A percentile compares a stretch with the other conserved stretches of the same genome.
Conservation (phyloP, 1,140 invertebrate genomes). For the Sarcophaga peregrina region DNA sequence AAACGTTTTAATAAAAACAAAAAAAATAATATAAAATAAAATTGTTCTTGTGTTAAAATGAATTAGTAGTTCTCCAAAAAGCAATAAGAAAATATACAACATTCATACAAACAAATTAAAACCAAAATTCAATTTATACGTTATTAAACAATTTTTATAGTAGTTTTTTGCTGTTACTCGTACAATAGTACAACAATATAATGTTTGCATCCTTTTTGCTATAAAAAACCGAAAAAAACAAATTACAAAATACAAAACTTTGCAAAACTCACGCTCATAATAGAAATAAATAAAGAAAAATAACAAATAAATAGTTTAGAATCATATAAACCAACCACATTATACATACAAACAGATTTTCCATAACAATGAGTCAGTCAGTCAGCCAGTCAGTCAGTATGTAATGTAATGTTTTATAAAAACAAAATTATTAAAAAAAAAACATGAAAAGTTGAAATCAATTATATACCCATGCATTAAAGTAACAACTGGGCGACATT, state of each 20-base stretch:
- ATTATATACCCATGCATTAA: conserved; percentile 11
- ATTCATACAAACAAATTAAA: background rate
- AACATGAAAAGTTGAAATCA: conserved; percentile 18
- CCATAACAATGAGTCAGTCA: conserved; percentile 30
- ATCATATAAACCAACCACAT: background rate
- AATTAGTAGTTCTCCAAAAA: conserved; percentile 8
- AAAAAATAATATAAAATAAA: background rate
- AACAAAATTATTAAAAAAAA: background rate
- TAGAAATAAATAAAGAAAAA: background rate
- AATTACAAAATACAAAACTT: background rate
- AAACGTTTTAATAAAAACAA: background rate
- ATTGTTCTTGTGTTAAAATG: background rate
- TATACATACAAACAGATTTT: background rate
- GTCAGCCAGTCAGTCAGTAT: conserved; percentile 7
- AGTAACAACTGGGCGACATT: conserved; percentile 12
- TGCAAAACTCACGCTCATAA: background rate
- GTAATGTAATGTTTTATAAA: conserved; percentile 5
- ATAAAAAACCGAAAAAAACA: background rate
- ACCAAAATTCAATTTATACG: background rate
- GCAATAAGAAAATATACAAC: background rate
- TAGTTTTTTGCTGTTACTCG: conserved; percentile 37
- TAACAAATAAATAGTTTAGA: conserved; percentile 7
- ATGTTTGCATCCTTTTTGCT: conserved; percentile 34
- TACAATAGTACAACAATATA: conserved; percentile 31
- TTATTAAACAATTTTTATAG: conserved; percentile 17